Evolutionary conservation across 2,797 vertebrate genomes (phyloP).

Genomic region (Sebastes matsubarae): DNA sequence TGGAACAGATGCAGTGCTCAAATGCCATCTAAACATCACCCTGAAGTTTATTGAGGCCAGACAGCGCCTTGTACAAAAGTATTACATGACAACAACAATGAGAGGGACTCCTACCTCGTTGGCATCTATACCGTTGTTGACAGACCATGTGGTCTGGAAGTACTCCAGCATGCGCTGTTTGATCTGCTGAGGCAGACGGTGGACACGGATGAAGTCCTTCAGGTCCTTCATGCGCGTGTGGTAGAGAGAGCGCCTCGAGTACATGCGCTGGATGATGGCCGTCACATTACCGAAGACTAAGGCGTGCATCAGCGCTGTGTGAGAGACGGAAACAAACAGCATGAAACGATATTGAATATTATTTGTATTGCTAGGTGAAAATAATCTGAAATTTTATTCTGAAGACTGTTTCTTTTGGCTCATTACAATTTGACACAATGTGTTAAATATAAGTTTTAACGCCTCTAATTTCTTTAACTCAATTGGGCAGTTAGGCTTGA

Average conservation of each 20-base stretch:
- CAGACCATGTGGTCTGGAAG: conserved; percentile 98
- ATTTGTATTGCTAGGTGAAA: not conserved
- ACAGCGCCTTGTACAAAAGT: not conserved
- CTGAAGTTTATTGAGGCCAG: not conserved
- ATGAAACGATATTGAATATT: not conserved
- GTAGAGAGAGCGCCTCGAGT: conserved; percentile 94
- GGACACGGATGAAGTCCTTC: conserved; percentile 97
- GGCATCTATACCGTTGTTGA: conserved; percentile 95
- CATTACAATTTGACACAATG: not conserved
- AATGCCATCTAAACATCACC: not conserved
- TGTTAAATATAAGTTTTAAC: not conserved
- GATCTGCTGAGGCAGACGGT: conserved; percentile 92
- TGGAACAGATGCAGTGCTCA: conserved; percentile 5
- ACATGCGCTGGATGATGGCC: conserved; percentile 98
- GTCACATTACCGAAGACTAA: conserved; percentile 98
- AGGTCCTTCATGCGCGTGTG: conserved; percentile 97
- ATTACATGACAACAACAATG: conserved; percentile 22
- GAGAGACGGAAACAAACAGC: not conserved
- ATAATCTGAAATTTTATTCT: not conserved
- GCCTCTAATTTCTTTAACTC: too few species aligned
- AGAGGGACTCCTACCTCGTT: conserved; percentile 86
- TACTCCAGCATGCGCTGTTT: conserved; percentile 98
- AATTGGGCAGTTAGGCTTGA: too few species aligned
- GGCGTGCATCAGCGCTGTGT: conserved; percentile 94
- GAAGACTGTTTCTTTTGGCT: not conserved